Conservation (phyloP, 1,140 invertebrate genomes). For the Coptotermes formosanus region DNA sequence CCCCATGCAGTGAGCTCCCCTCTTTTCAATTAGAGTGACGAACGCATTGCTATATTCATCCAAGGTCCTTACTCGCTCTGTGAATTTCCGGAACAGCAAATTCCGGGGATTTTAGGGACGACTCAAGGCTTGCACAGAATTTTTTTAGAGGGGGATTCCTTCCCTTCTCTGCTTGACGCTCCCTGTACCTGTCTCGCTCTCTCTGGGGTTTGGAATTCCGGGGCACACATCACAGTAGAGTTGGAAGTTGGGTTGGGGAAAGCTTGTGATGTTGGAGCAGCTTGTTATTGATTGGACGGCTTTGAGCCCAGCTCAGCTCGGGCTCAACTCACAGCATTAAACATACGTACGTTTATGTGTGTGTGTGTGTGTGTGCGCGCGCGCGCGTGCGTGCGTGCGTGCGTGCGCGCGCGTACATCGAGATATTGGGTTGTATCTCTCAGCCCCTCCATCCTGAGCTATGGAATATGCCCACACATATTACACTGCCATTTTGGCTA, state of each 20-base stretch:
- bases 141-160: neutral
- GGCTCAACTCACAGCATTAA: neutral
- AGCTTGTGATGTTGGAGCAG: neutral
- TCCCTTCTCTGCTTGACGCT: neutral
- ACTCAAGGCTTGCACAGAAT: slow-evolving; percentile 15
- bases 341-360: too few species aligned
- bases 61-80: neutral
- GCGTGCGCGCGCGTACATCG: neutral
- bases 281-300: slow-evolving; percentile 29
- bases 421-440: neutral
- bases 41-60: slow-evolving; percentile 27
- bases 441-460: neutral
- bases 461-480: neutral
- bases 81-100: slow-evolving; percentile 31
- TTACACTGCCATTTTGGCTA: neutral
- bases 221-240: slow-evolving; percentile 22
- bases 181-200: neutral
- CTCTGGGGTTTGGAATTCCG: slow-evolving; percentile 29
- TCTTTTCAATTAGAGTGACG: slow-evolving; percentile 34
- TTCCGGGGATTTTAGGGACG: slow-evolving; percentile 25
- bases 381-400: neutral
- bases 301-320: neutral
- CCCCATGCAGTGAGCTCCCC: neutral
- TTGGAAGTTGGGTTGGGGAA: neutral
- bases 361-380: neutral